Conservation (phyloP, 2,113 vertebrate genomes). For the Cercocebus atys region DNA sequence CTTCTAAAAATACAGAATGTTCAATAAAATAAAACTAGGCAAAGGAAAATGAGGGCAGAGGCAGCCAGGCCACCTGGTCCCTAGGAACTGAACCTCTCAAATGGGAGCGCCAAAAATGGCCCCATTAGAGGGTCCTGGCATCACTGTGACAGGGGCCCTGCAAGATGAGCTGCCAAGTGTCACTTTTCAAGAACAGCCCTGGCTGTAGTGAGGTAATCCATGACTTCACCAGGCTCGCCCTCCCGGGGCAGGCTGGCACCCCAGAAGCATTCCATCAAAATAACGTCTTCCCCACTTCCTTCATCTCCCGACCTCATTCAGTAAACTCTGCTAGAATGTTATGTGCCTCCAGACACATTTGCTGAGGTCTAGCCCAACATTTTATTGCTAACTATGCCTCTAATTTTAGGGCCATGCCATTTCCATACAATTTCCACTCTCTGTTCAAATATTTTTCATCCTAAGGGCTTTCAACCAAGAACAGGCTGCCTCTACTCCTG, state of each 20-base stretch:
- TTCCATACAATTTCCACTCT: background rate
- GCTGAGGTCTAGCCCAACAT: background rate
- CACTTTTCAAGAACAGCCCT: background rate
- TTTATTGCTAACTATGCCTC: conserved; percentile 2
- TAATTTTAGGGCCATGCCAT: background rate
- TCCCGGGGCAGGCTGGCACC: background rate
- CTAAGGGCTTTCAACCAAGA: background rate
- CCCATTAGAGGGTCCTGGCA: background rate
- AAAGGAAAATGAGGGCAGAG: background rate
- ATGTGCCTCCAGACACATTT: background rate
- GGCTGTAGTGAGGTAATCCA: background rate
- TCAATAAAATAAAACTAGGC: background rate
- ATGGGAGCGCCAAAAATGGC: background rate
- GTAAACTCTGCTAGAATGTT: background rate
- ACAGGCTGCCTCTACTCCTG: background rate
- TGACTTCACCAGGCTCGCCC: background rate
- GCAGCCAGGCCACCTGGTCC: background rate
- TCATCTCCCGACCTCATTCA: background rate
- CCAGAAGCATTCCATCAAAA: background rate
- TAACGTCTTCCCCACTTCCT: background rate
- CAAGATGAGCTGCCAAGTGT: background rate
- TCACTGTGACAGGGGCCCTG: background rate
- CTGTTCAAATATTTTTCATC: conserved; percentile 17
- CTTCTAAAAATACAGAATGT: background rate
- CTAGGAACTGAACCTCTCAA: background rate